A percentile compares a stretch with the other conserved stretches of the same genome.
Evolutionary conservation across 2,797 vertebrate species (phyloP).

Genomic region (Peromyscus aztecus): DNA sequence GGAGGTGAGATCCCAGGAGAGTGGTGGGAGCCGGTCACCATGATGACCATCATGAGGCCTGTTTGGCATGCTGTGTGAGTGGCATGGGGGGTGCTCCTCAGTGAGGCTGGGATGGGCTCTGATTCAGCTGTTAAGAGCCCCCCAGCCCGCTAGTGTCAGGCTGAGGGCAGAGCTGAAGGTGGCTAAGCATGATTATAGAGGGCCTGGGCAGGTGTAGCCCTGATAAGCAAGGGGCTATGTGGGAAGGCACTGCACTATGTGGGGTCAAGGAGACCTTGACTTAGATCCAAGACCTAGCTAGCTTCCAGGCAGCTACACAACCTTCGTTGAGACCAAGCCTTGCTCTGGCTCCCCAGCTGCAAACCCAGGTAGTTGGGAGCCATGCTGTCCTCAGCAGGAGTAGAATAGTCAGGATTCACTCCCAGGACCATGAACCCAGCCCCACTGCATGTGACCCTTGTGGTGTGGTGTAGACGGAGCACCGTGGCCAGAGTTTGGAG

Average conservation of each 20-base stretch:
- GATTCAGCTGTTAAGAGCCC: not conserved
- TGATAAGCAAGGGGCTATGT: too few relatives aligned
- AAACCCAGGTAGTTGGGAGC: not conserved
- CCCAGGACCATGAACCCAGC: fast-evolving
- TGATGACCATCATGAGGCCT: not conserved
- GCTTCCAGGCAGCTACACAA: fast-evolving
- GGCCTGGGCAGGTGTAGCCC: not conserved
- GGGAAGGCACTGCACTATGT: fast-evolving
- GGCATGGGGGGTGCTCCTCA: not conserved
- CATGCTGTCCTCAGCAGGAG: not conserved
- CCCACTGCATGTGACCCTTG: fast-evolving
- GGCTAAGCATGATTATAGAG: fast-evolving
- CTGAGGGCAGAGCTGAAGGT: not conserved
- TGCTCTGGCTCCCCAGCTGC: not conserved
- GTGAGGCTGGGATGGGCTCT: fast-evolving
- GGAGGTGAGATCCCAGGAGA: not conserved
- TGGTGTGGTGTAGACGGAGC: fast-evolving
- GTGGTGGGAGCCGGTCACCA: not conserved
- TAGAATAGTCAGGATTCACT: not conserved
- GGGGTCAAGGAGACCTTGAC: not conserved
- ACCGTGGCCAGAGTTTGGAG: not conserved
- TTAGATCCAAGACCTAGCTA: not conserved
- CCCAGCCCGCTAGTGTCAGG: not conserved
- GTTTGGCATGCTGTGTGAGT: not conserved
- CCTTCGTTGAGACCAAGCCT: not conserved